Evolutionary conservation across 2,888 invertebrate species (phyloP).

Genomic region (Mycalesis mineus): DNA sequence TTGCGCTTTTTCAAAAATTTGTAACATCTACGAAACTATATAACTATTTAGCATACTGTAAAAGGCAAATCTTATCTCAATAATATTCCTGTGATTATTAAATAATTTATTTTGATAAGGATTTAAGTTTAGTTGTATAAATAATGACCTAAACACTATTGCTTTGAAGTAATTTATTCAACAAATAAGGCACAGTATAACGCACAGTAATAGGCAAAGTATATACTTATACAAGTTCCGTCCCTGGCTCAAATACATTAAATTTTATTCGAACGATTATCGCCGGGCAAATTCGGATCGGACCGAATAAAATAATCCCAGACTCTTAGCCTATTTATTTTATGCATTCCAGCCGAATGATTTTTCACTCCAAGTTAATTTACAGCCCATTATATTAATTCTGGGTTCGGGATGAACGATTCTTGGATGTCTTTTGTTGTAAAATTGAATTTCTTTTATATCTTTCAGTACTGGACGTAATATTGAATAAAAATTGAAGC

Average conservation of each 20-base stretch:
- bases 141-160: too few relatives aligned
- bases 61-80: too few relatives aligned
- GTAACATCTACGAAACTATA: too few relatives aligned
- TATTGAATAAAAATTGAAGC: not conserved
- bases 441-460: conserved; percentile 51
- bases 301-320: conserved; percentile 36
- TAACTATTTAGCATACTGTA: too few relatives aligned
- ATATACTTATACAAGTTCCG: not conserved
- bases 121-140: too few relatives aligned
- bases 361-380: conserved; percentile 46
- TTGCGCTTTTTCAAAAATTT: too few relatives aligned
- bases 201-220: too few relatives aligned
- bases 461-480: not conserved
- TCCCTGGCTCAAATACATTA: conserved; percentile 25
- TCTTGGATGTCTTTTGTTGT: conserved; percentile 39
- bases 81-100: too few relatives aligned
- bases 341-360: conserved; percentile 48
- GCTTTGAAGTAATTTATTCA: too few relatives aligned
- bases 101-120: too few relatives aligned
- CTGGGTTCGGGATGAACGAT: conserved; percentile 33
- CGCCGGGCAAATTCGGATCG: conserved; percentile 31
- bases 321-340: conserved; percentile 46
- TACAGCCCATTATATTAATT: conserved; percentile 51
- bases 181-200: too few relatives aligned
- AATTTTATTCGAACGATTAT: conserved; percentile 36